Base-by-base conservation (phyloP, 2,888 invertebrate species). In the Adelognathus sp. region DNA sequence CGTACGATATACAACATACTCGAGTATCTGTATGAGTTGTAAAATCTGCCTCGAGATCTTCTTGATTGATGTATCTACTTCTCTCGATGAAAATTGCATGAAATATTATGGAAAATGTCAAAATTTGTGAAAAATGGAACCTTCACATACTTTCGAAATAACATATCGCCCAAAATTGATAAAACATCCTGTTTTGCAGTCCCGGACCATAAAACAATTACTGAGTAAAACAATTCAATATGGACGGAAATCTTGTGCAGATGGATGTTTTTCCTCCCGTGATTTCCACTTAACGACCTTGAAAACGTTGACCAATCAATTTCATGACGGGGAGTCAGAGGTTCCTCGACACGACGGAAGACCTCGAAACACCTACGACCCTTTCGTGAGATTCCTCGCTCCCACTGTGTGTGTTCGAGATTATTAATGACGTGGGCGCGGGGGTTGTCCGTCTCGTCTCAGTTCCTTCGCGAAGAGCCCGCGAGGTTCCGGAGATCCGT, bases 281-380 rank as follows among this genome's bases (percentile, higher is more conserved):
- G 63, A 78, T 60, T n/a, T 50, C 24, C 18, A 79, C 60, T 71
- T 79, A 83, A 81, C 66, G 81, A 80, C 77, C 76, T 76, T 80
- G 70, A 79, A 83, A 83, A 69, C 73, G 77, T 83, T 79, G 78
- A 80, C 81, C 77, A 80, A 83, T 83, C 81, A 83, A 83, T 83
- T 83, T 81, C 79, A 79, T 81, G 79, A 77, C 73, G 77, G 79
- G 77, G 74, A 60, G 80, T 61, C 66, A 29, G 58, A 39, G 73
- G 41, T 60, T 75, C 44, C 29, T 71, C 67, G 44, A 29, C 18
- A 36, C 18, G 21, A 41, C 9, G 50, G 36, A 58, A 29, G 9
- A 50, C 29, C 21, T 36, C n/a, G 11, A 67, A 52, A 60, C 63
- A 71, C 74, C 79, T 79, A 71, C 39, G 54, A 44, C 60, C 44